Percentiles rank a stretch among this genome's conserved stretches.
These are phyloP conservation scores for Heliconius eleuchia DNA, from an alignment of 1,140 invertebrate species.

Conservation along the genomic window DNA sequence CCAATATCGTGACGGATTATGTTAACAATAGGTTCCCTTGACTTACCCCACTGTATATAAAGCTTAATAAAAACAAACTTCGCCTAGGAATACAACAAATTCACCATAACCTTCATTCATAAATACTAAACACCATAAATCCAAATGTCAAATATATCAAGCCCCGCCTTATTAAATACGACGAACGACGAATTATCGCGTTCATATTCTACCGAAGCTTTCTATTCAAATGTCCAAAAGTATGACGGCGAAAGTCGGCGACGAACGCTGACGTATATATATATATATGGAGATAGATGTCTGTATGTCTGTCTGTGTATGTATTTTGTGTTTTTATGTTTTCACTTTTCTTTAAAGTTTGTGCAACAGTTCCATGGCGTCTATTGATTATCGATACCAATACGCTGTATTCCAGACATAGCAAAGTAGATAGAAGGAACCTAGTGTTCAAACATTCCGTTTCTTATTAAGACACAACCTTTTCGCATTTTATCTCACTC, in stretches of 20 bases:
- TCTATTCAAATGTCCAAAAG: constrained; percentile 73
- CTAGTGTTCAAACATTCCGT: too few species aligned
- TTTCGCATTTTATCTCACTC: too few species aligned
- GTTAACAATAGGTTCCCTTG: too few species aligned
- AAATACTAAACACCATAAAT: constrained; percentile 9
- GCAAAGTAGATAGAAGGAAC: too few species aligned
- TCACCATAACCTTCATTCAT: not conserved
- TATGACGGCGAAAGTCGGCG: constrained; percentile 66
- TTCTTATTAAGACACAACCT: too few species aligned
- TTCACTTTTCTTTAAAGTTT: constrained; percentile 52
- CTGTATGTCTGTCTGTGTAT: constrained; percentile 33
- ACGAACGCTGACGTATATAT: not conserved
- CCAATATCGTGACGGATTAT: too few species aligned
- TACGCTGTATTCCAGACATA: too few species aligned
- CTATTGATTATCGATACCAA: not conserved
- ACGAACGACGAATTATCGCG: constrained; percentile 20
- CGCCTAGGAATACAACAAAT: not conserved
- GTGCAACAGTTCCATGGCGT: not conserved
- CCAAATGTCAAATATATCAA: constrained; percentile 11
- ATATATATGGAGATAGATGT: not conserved
- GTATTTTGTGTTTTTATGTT: constrained; percentile 43
- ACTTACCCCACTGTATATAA: too few species aligned
- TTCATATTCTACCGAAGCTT: constrained; percentile 44
- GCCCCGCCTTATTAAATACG: constrained; percentile 16
- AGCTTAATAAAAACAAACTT: too few species aligned